Evolutionary conservation across 2,797 vertebrate species (phyloP).

Genomic region (Brachymystax lenok): DNA sequence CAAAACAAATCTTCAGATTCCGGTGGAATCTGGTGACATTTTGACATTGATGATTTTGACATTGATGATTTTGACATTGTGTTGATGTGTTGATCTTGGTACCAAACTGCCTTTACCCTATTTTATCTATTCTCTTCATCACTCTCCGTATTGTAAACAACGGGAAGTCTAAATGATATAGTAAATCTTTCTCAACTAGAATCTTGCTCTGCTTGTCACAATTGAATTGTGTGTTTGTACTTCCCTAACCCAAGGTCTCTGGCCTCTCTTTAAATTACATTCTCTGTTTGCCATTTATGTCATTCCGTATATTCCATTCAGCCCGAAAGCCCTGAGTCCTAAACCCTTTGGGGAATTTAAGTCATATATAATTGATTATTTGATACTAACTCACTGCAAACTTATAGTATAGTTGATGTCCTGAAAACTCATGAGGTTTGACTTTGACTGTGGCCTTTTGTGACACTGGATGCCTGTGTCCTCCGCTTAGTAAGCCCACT

Average conservation of each 20-base stretch:
- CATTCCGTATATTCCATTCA: slow-evolving; percentile 16
- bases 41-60: background rate
- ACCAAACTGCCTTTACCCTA: slow-evolving; percentile 37
- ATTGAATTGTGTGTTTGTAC: slow-evolving; percentile 55
- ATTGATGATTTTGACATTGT: too few species aligned
- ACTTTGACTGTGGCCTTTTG: slow-evolving; percentile 54
- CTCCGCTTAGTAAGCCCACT: slow-evolving; percentile 34
- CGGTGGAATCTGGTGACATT: slow-evolving; percentile 13
- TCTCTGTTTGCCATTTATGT: background rate
- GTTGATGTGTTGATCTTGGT: slow-evolving; percentile 16
- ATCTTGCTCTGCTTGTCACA: slow-evolving; percentile 39
- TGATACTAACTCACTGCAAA: background rate
- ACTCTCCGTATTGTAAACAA: slow-evolving; percentile 18
- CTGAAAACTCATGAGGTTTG: slow-evolving; percentile 22
- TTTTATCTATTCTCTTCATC: slow-evolving; percentile 33
- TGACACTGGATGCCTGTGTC: slow-evolving; percentile 43
- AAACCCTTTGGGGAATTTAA: background rate
- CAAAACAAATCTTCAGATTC: background rate
- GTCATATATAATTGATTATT: slow-evolving; percentile 19
- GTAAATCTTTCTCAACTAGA: slow-evolving; percentile 48
- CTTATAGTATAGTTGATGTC: slow-evolving; percentile 9
- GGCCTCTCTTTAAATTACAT: slow-evolving; percentile 35
- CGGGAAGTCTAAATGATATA: slow-evolving; percentile 51
- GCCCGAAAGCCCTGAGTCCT: background rate
- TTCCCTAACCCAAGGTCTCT: slow-evolving; percentile 20